Evolutionary conservation across 2,888 invertebrate genomes (phyloP).

Genomic region (Melanophora roralis): DNA sequence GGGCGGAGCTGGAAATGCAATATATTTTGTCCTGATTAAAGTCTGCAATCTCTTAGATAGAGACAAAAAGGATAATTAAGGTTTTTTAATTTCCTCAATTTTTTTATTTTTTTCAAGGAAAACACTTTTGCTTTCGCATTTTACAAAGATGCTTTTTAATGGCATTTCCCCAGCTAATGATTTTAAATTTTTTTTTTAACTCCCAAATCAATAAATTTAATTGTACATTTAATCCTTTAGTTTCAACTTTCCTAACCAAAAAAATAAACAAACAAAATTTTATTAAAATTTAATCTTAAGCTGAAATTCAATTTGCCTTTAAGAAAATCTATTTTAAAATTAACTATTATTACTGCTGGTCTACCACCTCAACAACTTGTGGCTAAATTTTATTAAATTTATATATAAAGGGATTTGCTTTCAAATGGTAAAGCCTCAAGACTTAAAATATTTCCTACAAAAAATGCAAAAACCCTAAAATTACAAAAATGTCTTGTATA

Average conservation of each 20-base stretch:
- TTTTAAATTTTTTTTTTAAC: background rate
- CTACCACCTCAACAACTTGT: constrained; percentile 15
- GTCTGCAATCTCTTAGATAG: no score
- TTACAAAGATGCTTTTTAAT: no score
- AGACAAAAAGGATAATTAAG: no score
- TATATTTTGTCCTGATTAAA: no score
- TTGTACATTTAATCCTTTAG: background rate
- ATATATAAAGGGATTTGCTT: constrained; percentile 34
- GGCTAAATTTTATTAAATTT: constrained; percentile 34
- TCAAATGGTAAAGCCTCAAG: constrained; percentile 14
- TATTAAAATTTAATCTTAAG: background rate
- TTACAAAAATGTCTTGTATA: background rate
- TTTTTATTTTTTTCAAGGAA: no score
- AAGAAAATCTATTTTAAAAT: constrained; percentile 13
- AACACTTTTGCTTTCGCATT: no score
- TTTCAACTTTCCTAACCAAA: background rate
- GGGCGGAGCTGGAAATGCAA: no score
- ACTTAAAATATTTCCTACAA: constrained; percentile 12
- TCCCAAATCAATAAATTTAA: background rate
- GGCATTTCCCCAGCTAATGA: background rate
- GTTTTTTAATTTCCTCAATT: no score
- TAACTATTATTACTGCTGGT: background rate
- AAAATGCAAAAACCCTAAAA: background rate
- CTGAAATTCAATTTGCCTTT: background rate
- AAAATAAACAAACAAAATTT: background rate